A percentile compares a stretch with the other conserved stretches of the same genome.
phyloP scores from a whole-genome alignment of 2,888 invertebrate genomes.

The Nemotelus nigrinus region DNA sequence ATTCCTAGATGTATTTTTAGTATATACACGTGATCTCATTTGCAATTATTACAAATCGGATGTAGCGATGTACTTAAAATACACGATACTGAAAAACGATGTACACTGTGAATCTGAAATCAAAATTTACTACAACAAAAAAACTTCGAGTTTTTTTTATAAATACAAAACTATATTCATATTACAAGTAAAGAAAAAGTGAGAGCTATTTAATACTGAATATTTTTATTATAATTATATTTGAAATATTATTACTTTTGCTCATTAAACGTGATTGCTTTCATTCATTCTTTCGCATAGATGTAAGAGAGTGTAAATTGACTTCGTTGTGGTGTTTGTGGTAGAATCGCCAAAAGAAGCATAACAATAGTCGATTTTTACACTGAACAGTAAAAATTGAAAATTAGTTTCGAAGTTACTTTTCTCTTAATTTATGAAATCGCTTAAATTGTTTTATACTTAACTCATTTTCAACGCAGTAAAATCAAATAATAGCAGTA shows the following conservation, averaged over 20 bases:
- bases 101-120: constrained; percentile 29
- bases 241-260: constrained; percentile 25
- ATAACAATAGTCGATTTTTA: background rate
- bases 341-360: background rate
- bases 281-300: background rate
- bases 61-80: constrained; percentile 35
- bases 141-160: background rate
- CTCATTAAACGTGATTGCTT: constrained; percentile 11
- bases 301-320: no score
- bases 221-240: background rate
- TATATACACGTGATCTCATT: constrained; percentile 46
- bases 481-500: constrained; percentile 29
- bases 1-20: constrained; percentile 42
- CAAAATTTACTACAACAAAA: background rate
- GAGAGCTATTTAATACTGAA: background rate
- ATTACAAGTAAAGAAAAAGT: background rate
- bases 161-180: background rate
- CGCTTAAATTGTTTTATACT: constrained; percentile 27
- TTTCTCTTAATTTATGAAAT: background rate
- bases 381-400: background rate
- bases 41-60: constrained; percentile 43
- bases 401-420: background rate
- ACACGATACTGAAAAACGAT: background rate
- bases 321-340: no score
- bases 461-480: constrained; percentile 4